These are phyloP conservation scores for Volucella bombylans DNA, from an alignment of 2,888 invertebrate species.

Conservation along the genomic window DNA sequence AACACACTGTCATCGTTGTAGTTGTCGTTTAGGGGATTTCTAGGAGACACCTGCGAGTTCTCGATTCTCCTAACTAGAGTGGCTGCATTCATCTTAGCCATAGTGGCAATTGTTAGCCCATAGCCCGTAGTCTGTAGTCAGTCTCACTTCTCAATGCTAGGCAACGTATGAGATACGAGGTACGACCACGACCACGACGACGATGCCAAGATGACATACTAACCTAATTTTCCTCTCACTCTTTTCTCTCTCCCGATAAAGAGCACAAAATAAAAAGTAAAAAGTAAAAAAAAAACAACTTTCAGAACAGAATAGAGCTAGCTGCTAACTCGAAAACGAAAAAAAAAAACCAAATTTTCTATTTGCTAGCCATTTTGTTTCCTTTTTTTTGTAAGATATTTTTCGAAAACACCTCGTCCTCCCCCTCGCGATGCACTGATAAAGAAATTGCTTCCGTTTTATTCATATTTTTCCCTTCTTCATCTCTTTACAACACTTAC, in stretches of 20 bases:
- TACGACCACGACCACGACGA: conserved; percentile 17
- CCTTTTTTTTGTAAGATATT: conserved; percentile 11
- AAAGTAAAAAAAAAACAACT: conserved; percentile 33
- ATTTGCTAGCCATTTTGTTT: conserved; percentile 43
- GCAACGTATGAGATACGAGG: not conserved
- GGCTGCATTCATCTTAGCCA: conserved; percentile 26
- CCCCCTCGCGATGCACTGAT: not conserved
- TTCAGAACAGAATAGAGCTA: conserved; percentile 38
- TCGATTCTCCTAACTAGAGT: conserved; percentile 32
- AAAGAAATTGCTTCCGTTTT: not conserved
- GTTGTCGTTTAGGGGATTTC: conserved; percentile 28
- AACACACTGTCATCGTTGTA: not conserved
- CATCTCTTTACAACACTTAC: conserved; percentile 63
- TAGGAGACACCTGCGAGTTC: conserved; percentile 67
- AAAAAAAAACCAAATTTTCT: conserved; percentile 28
- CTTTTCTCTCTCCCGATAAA: conserved; percentile 47
- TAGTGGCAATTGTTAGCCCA: not conserved
- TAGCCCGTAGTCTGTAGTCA: not conserved
- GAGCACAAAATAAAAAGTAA: conserved; percentile 43
- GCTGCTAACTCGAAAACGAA: conserved; percentile 36
- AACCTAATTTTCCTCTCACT: conserved; percentile 66
- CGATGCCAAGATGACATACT: conserved; percentile 73
- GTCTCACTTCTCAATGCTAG: conserved; percentile 46
- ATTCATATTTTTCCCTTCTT: too few species aligned
- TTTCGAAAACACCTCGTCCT: not conserved